Percentiles rank a stretch among this genome's conserved stretches.
phyloP scores from a whole-genome alignment of 2,113 vertebrate genomes.

The Cricetomys ansorgei region DNA sequence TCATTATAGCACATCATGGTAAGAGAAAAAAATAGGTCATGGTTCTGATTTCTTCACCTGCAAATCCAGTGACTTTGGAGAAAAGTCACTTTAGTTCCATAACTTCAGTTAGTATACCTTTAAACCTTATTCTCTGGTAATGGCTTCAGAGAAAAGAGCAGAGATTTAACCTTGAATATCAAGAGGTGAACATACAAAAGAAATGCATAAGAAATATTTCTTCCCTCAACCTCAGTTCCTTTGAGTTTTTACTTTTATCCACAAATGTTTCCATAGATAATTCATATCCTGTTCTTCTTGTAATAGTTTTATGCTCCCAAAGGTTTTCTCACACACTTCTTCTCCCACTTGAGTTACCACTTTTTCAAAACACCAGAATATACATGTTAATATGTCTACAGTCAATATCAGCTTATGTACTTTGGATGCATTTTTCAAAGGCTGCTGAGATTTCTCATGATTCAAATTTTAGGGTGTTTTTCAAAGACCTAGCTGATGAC shows the following conservation, averaged over 20 bases:
- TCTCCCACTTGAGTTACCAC: conserved; percentile 15
- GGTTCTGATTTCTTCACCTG: conserved; percentile 18
- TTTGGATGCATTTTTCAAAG: not conserved
- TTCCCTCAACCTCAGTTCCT: not conserved
- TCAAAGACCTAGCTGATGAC: not conserved
- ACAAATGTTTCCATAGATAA: not conserved
- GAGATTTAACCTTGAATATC: not conserved
- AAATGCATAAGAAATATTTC: not conserved
- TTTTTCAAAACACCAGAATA: not conserved
- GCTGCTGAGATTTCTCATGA: not conserved
- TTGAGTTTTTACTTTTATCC: not conserved
- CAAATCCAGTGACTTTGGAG: not conserved
- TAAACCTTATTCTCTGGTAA: not conserved
- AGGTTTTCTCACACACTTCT: not conserved
- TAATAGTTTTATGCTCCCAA: not conserved
- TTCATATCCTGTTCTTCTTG: not conserved
- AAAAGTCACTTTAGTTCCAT: not conserved
- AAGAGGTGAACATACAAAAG: not conserved
- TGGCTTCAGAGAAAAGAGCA: not conserved
- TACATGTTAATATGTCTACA: not conserved
- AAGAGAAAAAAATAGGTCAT: not conserved
- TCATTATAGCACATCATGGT: not conserved
- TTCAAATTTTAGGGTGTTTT: not conserved
- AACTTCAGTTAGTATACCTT: not conserved
- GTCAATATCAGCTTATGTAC: not conserved